These are phyloP conservation scores for Teleogryllus oceanicus DNA, from an alignment of 2,888 invertebrate genomes.

Conservation along the genomic window DNA sequence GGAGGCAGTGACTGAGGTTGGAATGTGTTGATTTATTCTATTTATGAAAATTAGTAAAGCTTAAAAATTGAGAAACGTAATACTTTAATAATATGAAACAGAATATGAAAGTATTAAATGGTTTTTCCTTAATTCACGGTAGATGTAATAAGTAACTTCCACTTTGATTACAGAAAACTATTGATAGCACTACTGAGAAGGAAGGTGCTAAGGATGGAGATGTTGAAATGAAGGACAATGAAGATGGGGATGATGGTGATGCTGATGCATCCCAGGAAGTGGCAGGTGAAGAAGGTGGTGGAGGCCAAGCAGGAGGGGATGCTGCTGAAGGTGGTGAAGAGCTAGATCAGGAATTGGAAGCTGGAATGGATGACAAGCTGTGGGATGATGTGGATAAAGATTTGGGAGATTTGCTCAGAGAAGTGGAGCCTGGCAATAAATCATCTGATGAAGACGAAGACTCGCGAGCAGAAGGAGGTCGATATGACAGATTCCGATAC, in stretches of 20 bases:
- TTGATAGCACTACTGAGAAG: constrained; percentile 23
- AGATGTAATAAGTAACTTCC: too few relatives aligned
- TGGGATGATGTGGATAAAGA: constrained; percentile 83
- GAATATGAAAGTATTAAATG: not conserved
- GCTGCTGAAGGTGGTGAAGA: constrained; percentile 49
- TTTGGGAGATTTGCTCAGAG: constrained; percentile 67
- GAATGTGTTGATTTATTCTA: not conserved
- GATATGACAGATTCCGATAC: constrained; percentile 63
- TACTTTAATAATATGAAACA: too few relatives aligned
- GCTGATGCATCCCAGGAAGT: constrained; percentile 22
- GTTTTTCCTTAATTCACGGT: not conserved
- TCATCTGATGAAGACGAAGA: constrained; percentile 67
- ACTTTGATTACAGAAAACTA: constrained; percentile 11
- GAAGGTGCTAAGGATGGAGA: constrained; percentile 24
- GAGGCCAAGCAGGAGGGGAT: constrained; percentile 24
- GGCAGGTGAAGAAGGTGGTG: constrained; percentile 20
- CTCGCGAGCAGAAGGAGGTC: constrained; percentile 52
- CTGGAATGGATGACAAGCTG: constrained; percentile 60
- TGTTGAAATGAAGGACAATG: constrained; percentile 36
- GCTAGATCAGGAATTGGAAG: constrained; percentile 42
- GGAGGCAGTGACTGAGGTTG: constrained; percentile 23
- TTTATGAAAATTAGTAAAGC: not conserved
- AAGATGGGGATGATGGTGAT: constrained; percentile 35
- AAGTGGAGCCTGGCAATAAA: constrained; percentile 50
- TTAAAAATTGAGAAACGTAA: too few relatives aligned